Percentiles rank a stretch among this genome's conserved stretches.
phyloP scores from a whole-genome alignment of 2,888 invertebrate species.

The Pristionchus entomophagus region DNA sequence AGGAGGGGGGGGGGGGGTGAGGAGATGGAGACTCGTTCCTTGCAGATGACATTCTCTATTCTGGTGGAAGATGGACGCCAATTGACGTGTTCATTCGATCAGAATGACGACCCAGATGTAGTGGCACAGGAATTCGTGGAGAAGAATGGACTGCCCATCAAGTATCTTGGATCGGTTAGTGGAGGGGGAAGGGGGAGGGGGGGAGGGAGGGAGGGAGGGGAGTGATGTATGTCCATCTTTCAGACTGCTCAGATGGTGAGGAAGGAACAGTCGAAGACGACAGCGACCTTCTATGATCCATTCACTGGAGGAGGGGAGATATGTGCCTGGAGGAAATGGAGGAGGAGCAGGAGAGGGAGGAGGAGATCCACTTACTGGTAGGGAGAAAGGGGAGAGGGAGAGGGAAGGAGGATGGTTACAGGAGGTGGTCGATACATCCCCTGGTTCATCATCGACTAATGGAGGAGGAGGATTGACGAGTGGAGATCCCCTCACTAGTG shows the following conservation, averaged over 20 bases:
- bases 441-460: slow-evolving; percentile 48
- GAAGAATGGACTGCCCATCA: slow-evolving; percentile 87
- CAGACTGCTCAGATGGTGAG: slow-evolving; percentile 51
- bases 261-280: slow-evolving; percentile 51
- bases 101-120: slow-evolving; percentile 90
- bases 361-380: slow-evolving; percentile 79
- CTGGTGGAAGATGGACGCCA: slow-evolving; percentile 42
- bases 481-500: slow-evolving; percentile 78
- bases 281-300: slow-evolving; percentile 79
- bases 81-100: slow-evolving; percentile 84
- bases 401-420: not conserved
- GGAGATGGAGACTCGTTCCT: not conserved
- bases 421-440: slow-evolving; percentile 77
- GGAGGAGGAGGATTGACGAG: slow-evolving; percentile 51
- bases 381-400: not conserved
- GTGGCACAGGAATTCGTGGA: slow-evolving; percentile 92
- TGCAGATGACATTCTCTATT: slow-evolving; percentile 4
- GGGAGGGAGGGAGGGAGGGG: not conserved
- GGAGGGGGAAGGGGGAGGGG: not conserved
- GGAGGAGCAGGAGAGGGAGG: slow-evolving; percentile 16
- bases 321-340: slow-evolving; percentile 48
- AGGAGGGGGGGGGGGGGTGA: not conserved
- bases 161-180: slow-evolving; percentile 79
- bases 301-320: slow-evolving; percentile 80
- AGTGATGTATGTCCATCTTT: not conserved